Percentiles rank a stretch among this genome's conserved stretches.
phyloP scores from a whole-genome alignment of 2,888 invertebrate species.

The Invenusta paracnida region DNA sequence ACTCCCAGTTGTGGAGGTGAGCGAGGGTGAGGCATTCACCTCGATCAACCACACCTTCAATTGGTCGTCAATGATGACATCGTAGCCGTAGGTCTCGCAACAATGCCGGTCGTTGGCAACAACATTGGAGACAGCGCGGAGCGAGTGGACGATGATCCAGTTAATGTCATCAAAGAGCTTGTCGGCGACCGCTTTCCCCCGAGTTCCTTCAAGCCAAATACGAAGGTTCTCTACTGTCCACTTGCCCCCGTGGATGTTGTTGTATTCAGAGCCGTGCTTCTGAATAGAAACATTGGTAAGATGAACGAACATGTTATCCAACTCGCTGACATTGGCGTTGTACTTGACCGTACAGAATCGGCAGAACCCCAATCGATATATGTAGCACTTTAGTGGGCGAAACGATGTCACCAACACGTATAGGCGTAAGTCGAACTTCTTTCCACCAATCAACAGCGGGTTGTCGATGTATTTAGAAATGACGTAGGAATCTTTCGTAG shows the following conservation, averaged over 20 bases:
- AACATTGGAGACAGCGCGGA: constrained; percentile 67
- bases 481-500: constrained; percentile 68
- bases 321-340: constrained; percentile 58
- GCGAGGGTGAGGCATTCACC: constrained; percentile 90
- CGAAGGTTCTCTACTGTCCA: constrained; percentile 84
- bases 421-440: constrained; percentile 86
- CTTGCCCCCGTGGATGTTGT: constrained; percentile 86
- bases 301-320: constrained; percentile 72
- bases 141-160: constrained; percentile 77
- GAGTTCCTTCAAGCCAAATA: constrained; percentile 80
- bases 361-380: constrained; percentile 75
- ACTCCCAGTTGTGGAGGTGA: constrained; percentile 86
- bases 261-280: constrained; percentile 89
- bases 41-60: constrained; percentile 89
- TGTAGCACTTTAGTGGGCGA: constrained; percentile 82
- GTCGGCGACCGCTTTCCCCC: constrained; percentile 77
- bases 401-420: constrained; percentile 89
- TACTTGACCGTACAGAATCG: constrained; percentile 93
- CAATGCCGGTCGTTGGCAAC: constrained; percentile 88
- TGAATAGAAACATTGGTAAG: constrained; percentile 95
- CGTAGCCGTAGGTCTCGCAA: constrained; percentile 84
- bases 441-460: constrained; percentile 86
- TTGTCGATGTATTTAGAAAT: constrained; percentile 94
- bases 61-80: constrained; percentile 88
- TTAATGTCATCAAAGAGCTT: constrained; percentile 75